phyloP scores from a whole-genome alignment of 2,888 invertebrate species.

The Synanthedon andrenaeformis region DNA sequence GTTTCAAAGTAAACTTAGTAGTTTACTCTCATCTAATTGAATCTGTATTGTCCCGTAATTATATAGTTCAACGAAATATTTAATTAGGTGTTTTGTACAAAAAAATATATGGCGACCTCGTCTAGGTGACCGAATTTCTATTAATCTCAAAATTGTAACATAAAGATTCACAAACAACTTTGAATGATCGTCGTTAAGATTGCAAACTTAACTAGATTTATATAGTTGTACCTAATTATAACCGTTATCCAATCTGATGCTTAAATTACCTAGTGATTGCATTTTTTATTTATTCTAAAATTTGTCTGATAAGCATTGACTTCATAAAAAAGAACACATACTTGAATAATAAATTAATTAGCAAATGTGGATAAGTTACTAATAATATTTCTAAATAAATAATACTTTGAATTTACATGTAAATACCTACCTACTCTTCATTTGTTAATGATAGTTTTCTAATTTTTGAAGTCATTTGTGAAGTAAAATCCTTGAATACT shows the following conservation, averaged over 20 bases:
- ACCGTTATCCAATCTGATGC: background rate
- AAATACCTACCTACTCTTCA: no score
- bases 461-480: no score
- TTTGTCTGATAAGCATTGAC: slow-evolving; percentile 31
- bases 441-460: no score
- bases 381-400: no score
- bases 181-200: no score
- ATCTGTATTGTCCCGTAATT: slow-evolving; percentile 62
- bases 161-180: no score
- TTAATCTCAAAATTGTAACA: slow-evolving; percentile 14
- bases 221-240: background rate
- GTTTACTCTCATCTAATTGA: slow-evolving; percentile 57
- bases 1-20: slow-evolving; percentile 64
- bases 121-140: slow-evolving; percentile 69
- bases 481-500: no score
- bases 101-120: slow-evolving; percentile 55
- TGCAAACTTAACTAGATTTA: no score
- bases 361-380: no score
- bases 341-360: no score
- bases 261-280: background rate
- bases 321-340: background rate
- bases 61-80: slow-evolving; percentile 27
- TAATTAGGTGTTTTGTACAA: slow-evolving; percentile 61
- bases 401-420: no score
- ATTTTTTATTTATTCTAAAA: slow-evolving; percentile 6